Evolutionary conservation across 2,113 vertebrate genomes (phyloP), one percentile per base, ranked within the genome.

Genomic region (Menidia beryllina): DNA sequence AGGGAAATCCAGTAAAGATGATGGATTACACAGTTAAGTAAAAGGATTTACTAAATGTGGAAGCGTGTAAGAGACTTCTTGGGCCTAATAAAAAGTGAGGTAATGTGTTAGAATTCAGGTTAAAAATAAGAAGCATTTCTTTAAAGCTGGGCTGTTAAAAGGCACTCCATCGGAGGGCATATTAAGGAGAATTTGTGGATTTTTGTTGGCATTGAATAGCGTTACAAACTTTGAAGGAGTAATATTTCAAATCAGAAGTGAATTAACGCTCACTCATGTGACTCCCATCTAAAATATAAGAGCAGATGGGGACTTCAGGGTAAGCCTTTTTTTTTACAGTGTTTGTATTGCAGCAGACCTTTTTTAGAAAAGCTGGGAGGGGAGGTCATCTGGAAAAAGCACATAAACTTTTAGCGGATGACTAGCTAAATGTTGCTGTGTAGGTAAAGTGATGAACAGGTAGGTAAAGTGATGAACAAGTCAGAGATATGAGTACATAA

Each of bases 41-140:
- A 53, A 69, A 70, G 41, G 52, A 68, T 69, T 86, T 49, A 21
- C 66, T 41, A n/a, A 52, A 59, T 25, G 59, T 67, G 59, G 12
- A 34, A 45, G 72, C 7, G 30, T 11, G 62, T 63, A 62, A 60
- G 47, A 80, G 41, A 69, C 25, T 3, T 59, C 7, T 45, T 36
- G 64, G 61, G 56, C 56, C 55, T 48, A 45, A 49, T 55, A 62
- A 27, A 57, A 62, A 34, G 23, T 55, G 24, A 38, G 63, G 47
- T 56, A 20, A 23, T 38, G 10, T 38, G 13, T 69, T 56, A 50
- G 26, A 25, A 43, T 48, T 11, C 47, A 55, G 53, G 69, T 58
- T 68, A 86, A 79, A 80, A 23, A 71, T 85, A 79, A 80, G 23
- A 71, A 88, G 87, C 88, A 57, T 81, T 81, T 77, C 77, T 83